Evolutionary conservation across 2,888 invertebrate species (phyloP), one percentile per base, ranked within the genome.

Genomic region (Lochmaea crataegi): DNA sequence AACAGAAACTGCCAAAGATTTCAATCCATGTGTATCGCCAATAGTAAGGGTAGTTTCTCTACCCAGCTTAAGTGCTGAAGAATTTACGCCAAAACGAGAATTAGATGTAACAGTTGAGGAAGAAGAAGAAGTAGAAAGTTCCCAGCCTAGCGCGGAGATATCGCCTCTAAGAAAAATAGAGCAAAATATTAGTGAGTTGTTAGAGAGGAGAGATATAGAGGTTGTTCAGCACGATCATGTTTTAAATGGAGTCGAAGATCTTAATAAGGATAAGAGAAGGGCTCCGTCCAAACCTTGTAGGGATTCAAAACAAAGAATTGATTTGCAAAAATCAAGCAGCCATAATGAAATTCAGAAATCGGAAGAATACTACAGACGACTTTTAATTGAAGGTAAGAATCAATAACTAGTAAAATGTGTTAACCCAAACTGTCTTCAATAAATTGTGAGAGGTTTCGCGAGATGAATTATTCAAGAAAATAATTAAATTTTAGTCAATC

Each of bases 91-190:
- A 53, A 90, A 92, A 61, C 88, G 90, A 76, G 92, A 92, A 79
- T 87, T 93, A 73, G 92, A 91, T 76, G 92, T 92, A 73, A 93
- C 93, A 1, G 90, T 93, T 7, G 92, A 93, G 83, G 93, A 93
- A 82, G 93, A 93, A 82, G 92, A 92, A 80, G 93, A 93, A 79
- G 91, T 91, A 80, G 89, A 90, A 78, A 91, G 88, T 75, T 91
- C 91, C 75, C 91, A 88, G 68, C 90, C 89, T 66, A 90, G 90
- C 78, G 89, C 89, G 11, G 90, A 91, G 79, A 90, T 92, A 70
- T 92, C 92, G 10, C 93, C 93, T 6, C 87, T 93, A 68, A 88
- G 92, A 74, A 92, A 92, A 87, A 92, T 92, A 75, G 93, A 92
- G 86, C 91, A 91, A 85, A 93, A 92, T 84, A 92, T 92, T 80